These are phyloP conservation scores for Apistogramma diplotaenia DNA, from an alignment of 2,113 vertebrate genomes.

Conservation along the genomic window DNA sequence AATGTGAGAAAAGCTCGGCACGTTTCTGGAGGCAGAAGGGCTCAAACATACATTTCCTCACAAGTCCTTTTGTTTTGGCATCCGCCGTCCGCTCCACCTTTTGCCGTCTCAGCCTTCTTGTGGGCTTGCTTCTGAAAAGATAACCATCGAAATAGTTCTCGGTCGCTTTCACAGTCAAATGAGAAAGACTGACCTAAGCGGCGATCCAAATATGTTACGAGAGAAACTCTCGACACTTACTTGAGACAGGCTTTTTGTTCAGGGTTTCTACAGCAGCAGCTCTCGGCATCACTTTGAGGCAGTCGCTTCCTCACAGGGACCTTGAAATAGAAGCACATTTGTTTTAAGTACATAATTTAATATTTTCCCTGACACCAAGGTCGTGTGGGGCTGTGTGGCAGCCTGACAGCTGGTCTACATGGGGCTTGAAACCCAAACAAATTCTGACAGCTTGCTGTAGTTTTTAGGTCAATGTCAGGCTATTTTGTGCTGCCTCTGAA, in stretches of 20 bases:
- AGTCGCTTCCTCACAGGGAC: constrained; percentile 68
- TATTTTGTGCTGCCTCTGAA: background rate
- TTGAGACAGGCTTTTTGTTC: constrained; percentile 48
- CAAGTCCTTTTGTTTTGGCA: constrained; percentile 63
- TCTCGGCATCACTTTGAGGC: constrained; percentile 35
- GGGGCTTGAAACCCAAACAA: background rate
- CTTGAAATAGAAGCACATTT: constrained; percentile 34
- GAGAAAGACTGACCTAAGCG: background rate
- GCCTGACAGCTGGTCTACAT: background rate
- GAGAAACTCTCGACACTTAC: constrained; percentile 45
- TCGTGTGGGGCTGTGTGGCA: background rate
- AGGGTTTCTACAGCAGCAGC: constrained; percentile 58
- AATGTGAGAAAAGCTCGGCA: background rate
- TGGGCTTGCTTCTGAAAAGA: constrained; percentile 36
- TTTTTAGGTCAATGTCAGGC: background rate
- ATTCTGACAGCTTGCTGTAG: background rate
- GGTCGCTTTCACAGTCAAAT: background rate
- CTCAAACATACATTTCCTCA: constrained; percentile 71
- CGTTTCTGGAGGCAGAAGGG: background rate
- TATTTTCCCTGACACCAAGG: background rate
- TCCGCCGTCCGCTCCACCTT: constrained; percentile 29
- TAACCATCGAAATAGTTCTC: background rate
- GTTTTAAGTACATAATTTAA: background rate
- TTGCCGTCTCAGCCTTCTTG: constrained; percentile 30
- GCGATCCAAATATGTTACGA: background rate